Evolutionary conservation across 2,113 vertebrate species (phyloP), one percentile per base, ranked within the genome.

Genomic region (Rutilus rutilus): DNA sequence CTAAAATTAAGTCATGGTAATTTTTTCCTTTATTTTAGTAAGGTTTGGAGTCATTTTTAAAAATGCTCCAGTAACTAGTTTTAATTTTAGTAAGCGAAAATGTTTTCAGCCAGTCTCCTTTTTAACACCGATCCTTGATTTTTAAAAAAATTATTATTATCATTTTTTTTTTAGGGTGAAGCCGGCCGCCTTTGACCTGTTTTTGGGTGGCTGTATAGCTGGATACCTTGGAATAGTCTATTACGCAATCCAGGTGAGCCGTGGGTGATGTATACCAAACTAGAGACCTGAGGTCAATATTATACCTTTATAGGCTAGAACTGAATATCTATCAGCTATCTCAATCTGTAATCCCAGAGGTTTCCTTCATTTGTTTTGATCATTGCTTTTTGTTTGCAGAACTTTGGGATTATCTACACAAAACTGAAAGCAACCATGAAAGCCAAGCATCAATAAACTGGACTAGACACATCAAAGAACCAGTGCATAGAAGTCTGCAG

Each of bases 101-200:
- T 57, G 6, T 21, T 57, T 21, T 57, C 2, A 54, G 17, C 21
- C 19, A 21, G 7, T 2, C 8, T 57, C 6, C 6, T 57, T 57
- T 57, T 21, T 57, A 57, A 57, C 54, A 21, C 54, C 7, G 6
- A 57, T 54, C 6, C 52, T 42, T 54, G 1, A 33, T 14, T 21
- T 42, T 36, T n/a, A n/a, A n/a, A n/a, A n/a, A n/a, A n/a, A n/a
- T n/a, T n/a, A n/a, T 6, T 11, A 5, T 42, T 6, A 17, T 82
- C 36, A 79, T 52, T 33, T 33, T 0, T 39, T n/a, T 83, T 33
- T 4, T 73, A 96, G 95, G 90, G 94, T 96, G 86, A 96, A 96
- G 50, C 95, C 95, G 17, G 94, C 95, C 6, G 95, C 93, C 0
- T 96, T 96, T 78, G 95, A 96, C 87, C 92, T 96, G 42, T 96